A percentile compares a stretch with the other conserved stretches of the same genome.
Conservation (phyloP, 2,797 vertebrate species). For the Caiman crocodilus region DNA sequence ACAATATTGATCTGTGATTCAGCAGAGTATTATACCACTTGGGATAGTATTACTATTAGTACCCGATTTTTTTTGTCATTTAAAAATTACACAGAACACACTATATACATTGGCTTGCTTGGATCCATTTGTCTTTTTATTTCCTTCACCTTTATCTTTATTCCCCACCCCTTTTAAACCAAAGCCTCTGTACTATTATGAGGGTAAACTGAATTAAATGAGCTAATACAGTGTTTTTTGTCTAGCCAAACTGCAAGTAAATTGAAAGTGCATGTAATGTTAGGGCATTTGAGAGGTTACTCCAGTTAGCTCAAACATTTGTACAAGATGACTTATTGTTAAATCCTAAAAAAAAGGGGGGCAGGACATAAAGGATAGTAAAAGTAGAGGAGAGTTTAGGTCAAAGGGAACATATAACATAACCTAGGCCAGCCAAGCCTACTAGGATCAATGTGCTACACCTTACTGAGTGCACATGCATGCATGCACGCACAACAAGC, state of each 20-base stretch:
- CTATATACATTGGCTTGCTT: neutral
- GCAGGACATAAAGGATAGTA: too few species aligned
- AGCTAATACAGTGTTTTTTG: neutral
- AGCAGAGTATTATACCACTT: neutral
- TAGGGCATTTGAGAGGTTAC: fast-evolving
- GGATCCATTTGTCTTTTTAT: neutral
- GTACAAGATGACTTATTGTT: neutral
- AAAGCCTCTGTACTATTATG: fast-evolving
- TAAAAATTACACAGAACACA: neutral
- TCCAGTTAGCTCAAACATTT: neutral
- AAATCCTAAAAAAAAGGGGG: neutral
- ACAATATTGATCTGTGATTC: neutral
- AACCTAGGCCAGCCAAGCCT: neutral
- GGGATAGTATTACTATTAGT: neutral
- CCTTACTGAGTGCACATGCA: too few species aligned
- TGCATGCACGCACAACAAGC: too few species aligned
- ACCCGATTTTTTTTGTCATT: neutral
- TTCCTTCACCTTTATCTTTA: neutral
- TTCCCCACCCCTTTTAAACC: neutral
- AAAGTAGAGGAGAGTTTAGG: neutral
- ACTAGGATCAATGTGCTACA: neutral
- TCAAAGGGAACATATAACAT: neutral
- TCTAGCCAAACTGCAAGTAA: fast-evolving
- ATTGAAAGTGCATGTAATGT: fast-evolving
- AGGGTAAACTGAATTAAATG: neutral